A percentile compares a stretch with the other conserved stretches of the same genome.
Evolutionary conservation across 35 echinoderm and acorn worm species (phyloP).

Genomic region (Anneissia japonica): DNA sequence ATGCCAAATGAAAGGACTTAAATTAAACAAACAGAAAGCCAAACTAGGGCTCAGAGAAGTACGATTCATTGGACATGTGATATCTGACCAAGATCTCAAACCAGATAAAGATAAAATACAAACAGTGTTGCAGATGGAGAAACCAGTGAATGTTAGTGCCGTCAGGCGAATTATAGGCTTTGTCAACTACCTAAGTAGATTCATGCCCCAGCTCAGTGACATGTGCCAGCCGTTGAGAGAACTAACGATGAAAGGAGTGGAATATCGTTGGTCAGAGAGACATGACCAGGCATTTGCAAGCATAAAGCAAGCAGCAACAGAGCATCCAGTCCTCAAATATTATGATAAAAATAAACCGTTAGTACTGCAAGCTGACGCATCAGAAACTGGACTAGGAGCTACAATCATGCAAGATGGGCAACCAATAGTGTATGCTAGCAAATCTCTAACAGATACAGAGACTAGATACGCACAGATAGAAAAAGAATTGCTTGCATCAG

Average conservation of each 20-base stretch:
- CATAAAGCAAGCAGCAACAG: conserved; percentile 36
- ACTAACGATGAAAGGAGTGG: conserved; percentile 26
- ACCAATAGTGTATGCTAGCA: conserved; percentile 35
- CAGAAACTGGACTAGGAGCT: conserved; percentile 37
- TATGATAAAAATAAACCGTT: conserved; percentile 20
- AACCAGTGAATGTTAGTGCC: conserved; percentile 23
- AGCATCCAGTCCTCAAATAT: conserved; percentile 42
- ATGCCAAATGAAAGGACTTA: conserved; percentile 29
- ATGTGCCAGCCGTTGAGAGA: conserved; percentile 30
- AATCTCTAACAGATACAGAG: conserved; percentile 19
- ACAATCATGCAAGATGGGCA: conserved; percentile 36
- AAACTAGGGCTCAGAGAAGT: conserved; percentile 15
- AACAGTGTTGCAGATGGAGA: conserved; percentile 45
- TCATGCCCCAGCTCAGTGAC: conserved; percentile 35
- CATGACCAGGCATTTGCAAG: conserved; percentile 17
- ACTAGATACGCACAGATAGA: conserved; percentile 48
- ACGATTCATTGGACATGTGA: conserved; percentile 59
- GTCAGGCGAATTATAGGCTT: conserved; percentile 42
- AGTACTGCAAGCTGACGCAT: conserved; percentile 29
- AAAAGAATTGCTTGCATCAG: conserved; percentile 17
- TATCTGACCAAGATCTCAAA: conserved; percentile 40
- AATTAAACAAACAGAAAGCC: conserved; percentile 39
- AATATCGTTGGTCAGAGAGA: conserved; percentile 27
- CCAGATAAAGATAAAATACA: conserved; percentile 55
- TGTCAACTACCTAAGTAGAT: conserved; percentile 55